These are phyloP conservation scores for Pyrrhura leucotis DNA, from an alignment of 2,797 vertebrate genomes.

Conservation along the genomic window DNA sequence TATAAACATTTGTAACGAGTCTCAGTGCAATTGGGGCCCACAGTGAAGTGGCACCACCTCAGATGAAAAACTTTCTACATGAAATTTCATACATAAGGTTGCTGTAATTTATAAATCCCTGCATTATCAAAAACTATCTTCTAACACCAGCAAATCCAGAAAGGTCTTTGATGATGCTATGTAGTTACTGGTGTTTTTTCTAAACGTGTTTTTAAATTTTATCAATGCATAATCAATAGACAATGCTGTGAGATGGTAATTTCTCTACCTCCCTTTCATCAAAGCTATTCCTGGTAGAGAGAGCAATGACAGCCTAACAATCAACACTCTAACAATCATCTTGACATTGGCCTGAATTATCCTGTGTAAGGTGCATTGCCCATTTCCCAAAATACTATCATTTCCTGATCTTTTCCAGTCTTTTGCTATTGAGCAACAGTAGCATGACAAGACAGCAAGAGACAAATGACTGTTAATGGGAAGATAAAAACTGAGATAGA, in stretches of 20 bases:
- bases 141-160: conserved; percentile 7
- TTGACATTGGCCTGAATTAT: not conserved
- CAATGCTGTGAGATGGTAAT: not conserved
- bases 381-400: not conserved
- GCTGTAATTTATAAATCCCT: conserved; percentile 31
- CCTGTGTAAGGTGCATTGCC: not conserved
- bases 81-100: not conserved
- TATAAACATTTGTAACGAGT: conserved; percentile 19
- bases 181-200: accelerated
- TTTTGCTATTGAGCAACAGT: not conserved
- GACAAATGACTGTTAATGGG: not conserved
- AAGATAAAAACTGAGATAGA: not conserved
- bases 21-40: not conserved
- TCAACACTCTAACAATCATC: not conserved
- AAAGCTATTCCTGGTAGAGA: not conserved
- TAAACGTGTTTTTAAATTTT: not conserved
- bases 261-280: not conserved
- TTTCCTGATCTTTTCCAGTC: not conserved
- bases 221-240: conserved; percentile 5
- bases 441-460: not conserved
- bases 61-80: conserved; percentile 7
- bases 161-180: not conserved
- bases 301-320: not conserved
- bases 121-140: conserved; percentile 24
- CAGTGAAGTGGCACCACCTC: conserved; percentile 22